phyloP scores from a whole-genome alignment of 2,888 invertebrate genomes.

The Hirtodrosophila cameraria region DNA sequence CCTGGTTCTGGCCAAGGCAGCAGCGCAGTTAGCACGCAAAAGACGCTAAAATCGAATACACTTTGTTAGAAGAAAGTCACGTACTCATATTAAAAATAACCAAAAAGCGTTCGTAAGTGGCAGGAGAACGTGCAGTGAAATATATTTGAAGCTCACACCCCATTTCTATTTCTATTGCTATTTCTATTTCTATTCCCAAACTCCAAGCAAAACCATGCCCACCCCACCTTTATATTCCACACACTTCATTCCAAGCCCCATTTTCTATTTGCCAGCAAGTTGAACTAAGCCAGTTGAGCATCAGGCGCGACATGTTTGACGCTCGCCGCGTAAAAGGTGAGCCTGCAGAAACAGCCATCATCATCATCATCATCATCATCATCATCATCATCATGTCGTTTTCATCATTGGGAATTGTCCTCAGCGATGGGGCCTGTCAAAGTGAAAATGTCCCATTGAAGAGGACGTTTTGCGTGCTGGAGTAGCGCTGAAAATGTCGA shows the following conservation, averaged over 20 bases:
- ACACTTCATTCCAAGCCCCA: no score
- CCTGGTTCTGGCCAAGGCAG: constrained; percentile 1
- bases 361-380: constrained; percentile 34
- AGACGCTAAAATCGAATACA: constrained; percentile 31
- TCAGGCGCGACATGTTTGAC: constrained; percentile 45
- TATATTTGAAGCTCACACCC: constrained; percentile 56
- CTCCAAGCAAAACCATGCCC: no score
- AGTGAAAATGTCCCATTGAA: constrained; percentile 72
- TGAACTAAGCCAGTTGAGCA: constrained; percentile 36
- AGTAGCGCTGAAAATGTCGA: constrained; percentile 37
- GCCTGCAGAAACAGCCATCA: constrained; percentile 7
- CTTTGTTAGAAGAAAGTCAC: constrained; percentile 65
- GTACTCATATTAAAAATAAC: constrained; percentile 76
- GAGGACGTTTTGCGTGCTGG: constrained; percentile 54
- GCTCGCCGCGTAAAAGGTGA: constrained; percentile 33
- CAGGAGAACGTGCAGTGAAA: constrained; percentile 74
- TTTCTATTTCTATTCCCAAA: neutral
- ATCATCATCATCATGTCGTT: constrained; percentile 45
- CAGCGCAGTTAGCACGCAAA: constrained; percentile 8
- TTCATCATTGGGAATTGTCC: constrained; percentile 53
- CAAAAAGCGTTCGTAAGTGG: constrained; percentile 74
- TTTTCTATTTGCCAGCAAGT: constrained; percentile 11
- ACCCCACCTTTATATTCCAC: no score
- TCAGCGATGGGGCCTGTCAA: constrained; percentile 61
- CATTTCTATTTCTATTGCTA: constrained; percentile 5